Evolutionary conservation across 2,888 invertebrate species (phyloP), one percentile per base, ranked within the genome.

Genomic region (Creontiades dilutus): DNA sequence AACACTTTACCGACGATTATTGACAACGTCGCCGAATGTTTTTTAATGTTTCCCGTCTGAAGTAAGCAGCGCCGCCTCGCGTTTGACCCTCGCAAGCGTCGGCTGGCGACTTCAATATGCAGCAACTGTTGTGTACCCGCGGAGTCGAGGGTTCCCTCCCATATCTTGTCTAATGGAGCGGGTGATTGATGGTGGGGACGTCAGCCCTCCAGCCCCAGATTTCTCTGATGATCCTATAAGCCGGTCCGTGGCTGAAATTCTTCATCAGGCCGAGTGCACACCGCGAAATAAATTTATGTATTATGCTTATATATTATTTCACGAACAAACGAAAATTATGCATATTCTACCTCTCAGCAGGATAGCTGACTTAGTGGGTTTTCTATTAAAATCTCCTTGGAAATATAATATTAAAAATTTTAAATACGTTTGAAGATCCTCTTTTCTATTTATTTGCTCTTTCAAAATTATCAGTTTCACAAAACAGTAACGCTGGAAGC

Each of bases 151-250:
- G 19, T 75, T 61, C 28, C 86, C 86, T 76, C 47, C 52, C 86
- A 76, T 86, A 81, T 89, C 81, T 81, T 81, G 89, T 89, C 89
- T 89, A 89, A 89, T 89, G 89, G 89, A 89, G 89, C 89, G 81
- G 47, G 48, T 89, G 89, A 89, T 89, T 81, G 89, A 89, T 89
- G 89, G 81, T 47, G 11, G 47, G 48, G 27, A 86, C 86, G 86
- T 86, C 86, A 75, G n/a, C 85, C 61, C 23, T 28, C 85, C 27
- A 19, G 57, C 85, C 55, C 37, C 85, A 85, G 85, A 85, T 61
- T 85, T 85, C 61, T 61, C 61, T 85, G 57, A 61, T 57, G 16
- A 27, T 27, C 11, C 19, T 68, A 68, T 80, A 46, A 80, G 78
- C 78, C 46, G 46, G 14, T 80, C 46, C 78, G 78, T 80, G 78